phyloP scores from a whole-genome alignment of 2,113 vertebrate genomes.

The Columba janthina region DNA sequence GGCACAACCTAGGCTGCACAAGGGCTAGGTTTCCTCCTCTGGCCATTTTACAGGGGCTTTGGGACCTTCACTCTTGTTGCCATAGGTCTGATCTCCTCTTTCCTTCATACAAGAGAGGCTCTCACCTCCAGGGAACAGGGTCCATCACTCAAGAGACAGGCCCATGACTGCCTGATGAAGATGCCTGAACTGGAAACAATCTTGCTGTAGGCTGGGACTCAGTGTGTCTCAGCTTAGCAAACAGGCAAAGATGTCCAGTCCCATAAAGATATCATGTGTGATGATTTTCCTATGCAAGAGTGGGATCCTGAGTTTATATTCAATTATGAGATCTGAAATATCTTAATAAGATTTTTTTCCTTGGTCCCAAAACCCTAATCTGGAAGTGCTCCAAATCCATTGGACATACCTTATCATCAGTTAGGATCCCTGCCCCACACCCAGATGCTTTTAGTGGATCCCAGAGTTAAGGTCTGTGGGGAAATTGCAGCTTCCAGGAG shows the following conservation, averaged over 20 bases:
- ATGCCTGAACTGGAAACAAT: background rate
- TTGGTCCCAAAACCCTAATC: background rate
- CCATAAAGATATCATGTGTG: background rate
- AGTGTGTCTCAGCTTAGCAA: background rate
- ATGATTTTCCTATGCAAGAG: background rate
- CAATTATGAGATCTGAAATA: background rate
- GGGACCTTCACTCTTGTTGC: background rate
- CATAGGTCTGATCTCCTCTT: background rate
- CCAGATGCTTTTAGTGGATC: background rate
- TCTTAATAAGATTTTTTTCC: background rate
- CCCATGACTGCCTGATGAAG: background rate
- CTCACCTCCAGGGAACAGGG: background rate
- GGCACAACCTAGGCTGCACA: background rate
- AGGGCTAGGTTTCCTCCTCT: background rate
- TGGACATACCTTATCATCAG: background rate
- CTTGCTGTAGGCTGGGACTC: background rate
- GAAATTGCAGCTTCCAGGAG: background rate
- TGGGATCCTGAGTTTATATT: background rate
- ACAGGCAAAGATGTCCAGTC: background rate
- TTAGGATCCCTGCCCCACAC: background rate
- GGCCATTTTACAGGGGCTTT: background rate
- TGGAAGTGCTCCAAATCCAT: background rate
- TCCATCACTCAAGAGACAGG: background rate
- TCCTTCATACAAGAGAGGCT: background rate
- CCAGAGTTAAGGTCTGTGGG: background rate